Base-by-base conservation (phyloP, 2,797 vertebrate genomes). In the Epinephelus malabaricus region DNA sequence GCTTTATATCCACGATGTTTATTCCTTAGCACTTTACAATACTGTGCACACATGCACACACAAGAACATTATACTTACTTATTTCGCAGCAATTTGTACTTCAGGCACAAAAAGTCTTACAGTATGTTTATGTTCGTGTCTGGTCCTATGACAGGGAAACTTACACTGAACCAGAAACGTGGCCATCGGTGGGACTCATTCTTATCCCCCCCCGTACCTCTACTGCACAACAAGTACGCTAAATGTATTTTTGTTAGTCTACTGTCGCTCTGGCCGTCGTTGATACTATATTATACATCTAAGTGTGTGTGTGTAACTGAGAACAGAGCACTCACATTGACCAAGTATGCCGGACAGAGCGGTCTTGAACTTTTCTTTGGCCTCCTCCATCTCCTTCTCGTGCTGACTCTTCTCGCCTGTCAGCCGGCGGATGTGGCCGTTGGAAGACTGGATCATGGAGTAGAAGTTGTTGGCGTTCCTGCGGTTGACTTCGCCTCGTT, bases 381-480 rank as follows among this genome's bases (percentile, higher is more conserved):
- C 97, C 87, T 98, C 97, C 25, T 99, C 98, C 97, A 99, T 97
- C 89, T 98, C 97, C 84, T 98, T 98, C 90, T 99, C 97, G 0
- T 99, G 98, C 43, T 96, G 92, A 1, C 96, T 95, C 87, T 98
- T 99, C 93, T 99, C 98, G 0, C 96, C 95, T 86, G 97, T 95
- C 27, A 99, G 95, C 25, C 97, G 93, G 72, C 97, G 97, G 83
- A 98, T 92, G 78, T 99, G 98, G 92, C 97, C 98, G 89, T 98
- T 99, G 77, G 97, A 97, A 0, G 97, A 98, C 92, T 99, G 98
- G 94, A 99, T 98, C 98, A 99, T 99, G 80, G 97, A 98, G 91
- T 99, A 99, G 95, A 99, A 99, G 95, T 96, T 98, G 94, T 98
- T 99, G 92, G 98, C 97, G 0, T 97, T 99, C 65, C 97, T 95